Percentiles rank a stretch among this genome's conserved stretches.
These are phyloP conservation scores for Sicus ferrugineus DNA, from an alignment of 2,888 invertebrate species.

Conservation along the genomic window DNA sequence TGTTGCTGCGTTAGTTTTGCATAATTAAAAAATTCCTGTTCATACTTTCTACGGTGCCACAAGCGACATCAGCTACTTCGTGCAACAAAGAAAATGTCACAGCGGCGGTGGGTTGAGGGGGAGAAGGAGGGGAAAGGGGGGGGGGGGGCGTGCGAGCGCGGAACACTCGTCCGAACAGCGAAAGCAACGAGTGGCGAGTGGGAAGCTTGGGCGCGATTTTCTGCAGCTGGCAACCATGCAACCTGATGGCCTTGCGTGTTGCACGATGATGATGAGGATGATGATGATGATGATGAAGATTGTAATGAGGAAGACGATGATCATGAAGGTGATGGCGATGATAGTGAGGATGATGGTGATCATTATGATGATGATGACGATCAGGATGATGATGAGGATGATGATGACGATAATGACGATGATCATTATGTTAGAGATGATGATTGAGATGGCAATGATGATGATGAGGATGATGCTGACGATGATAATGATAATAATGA, in stretches of 20 bases:
- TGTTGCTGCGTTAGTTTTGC: slow-evolving; percentile 31
- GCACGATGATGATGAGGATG: slow-evolving; percentile 3
- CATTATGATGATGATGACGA: too few species aligned
- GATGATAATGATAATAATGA: neutral
- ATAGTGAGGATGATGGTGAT: too few species aligned
- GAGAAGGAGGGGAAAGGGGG: neutral
- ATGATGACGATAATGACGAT: neutral
- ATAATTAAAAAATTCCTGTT: slow-evolving; percentile 33
- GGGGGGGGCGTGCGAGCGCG: neutral
- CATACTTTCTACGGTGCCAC: neutral
- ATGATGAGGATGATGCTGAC: too few species aligned
- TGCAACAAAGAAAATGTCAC: slow-evolving; percentile 36
- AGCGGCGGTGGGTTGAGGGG: slow-evolving; percentile 7
- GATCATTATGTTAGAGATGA: neutral
- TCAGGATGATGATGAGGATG: too few species aligned
- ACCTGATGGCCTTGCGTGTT: slow-evolving; percentile 27
- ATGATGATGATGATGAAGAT: slow-evolving; percentile 20
- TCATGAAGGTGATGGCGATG: too few species aligned
- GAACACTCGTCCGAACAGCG: neutral
- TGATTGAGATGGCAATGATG: neutral
- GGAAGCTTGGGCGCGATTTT: neutral
- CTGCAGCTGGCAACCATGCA: slow-evolving; percentile 12
- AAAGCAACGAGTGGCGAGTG: neutral
- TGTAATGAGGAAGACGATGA: too few species aligned
- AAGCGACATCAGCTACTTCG: slow-evolving; percentile 9